Conservation (phyloP, 1,140 invertebrate genomes). For the Pseudomyrmex cubaensis region DNA sequence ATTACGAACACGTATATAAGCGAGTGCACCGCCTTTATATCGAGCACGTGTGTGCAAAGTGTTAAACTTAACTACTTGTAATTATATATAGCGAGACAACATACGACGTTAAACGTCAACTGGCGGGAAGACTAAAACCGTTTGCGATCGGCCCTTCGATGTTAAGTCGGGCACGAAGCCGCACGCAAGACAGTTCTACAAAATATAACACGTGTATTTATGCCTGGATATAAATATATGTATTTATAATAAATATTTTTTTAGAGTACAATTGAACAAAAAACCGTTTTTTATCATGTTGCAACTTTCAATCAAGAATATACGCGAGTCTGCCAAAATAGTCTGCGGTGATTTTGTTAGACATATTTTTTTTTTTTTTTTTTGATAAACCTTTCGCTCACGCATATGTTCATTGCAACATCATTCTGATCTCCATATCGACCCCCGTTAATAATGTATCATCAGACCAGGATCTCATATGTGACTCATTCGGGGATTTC, state of each 20-base stretch:
- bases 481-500: slow-evolving; percentile 48
- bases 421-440: not conserved
- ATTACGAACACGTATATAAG: slow-evolving; percentile 36
- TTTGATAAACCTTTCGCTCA: not conserved
- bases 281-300: not conserved
- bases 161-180: not conserved
- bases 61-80: slow-evolving; percentile 1
- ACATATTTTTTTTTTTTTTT: too few relatives aligned
- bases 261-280: not conserved
- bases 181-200: too few relatives aligned
- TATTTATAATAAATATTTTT: not conserved
- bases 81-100: slow-evolving; percentile 9
- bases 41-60: not conserved
- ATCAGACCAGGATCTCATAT: slow-evolving; percentile 17
- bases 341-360: too few relatives aligned
- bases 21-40: not conserved
- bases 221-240: too few relatives aligned
- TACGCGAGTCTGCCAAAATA: not conserved
- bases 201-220: too few relatives aligned
- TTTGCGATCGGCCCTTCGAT: not conserved
- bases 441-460: slow-evolving; percentile 36
- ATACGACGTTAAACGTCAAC: not conserved
- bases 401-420: not conserved
- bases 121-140: not conserved
- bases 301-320: not conserved